Percentiles rank a stretch among this genome's conserved stretches.
phyloP scores from a whole-genome alignment of 1,140 invertebrate species.

The Pseudachorutes palmiensis region DNA sequence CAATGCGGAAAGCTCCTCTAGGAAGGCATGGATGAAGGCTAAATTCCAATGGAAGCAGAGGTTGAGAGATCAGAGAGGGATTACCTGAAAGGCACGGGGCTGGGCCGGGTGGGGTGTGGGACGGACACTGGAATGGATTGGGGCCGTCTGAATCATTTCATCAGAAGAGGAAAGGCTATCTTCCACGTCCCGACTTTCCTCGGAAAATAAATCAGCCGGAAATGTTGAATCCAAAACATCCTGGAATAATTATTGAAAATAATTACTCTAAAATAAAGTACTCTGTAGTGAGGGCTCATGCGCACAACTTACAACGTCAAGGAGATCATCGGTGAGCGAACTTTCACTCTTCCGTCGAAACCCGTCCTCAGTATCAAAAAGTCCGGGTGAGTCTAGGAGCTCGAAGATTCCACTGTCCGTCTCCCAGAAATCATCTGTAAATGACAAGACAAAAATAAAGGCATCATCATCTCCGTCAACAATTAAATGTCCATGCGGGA shows the following conservation, averaged over 20 bases:
- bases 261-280: neutral
- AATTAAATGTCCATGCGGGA: too few species aligned
- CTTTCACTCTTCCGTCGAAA: neutral
- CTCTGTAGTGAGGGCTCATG: too few species aligned
- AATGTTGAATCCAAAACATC: neutral
- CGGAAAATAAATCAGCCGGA: neutral
- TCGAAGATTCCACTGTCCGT: slow-evolving; percentile 34
- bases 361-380: neutral
- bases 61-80: neutral
- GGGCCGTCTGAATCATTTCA: slow-evolving; percentile 38
- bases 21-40: neutral
- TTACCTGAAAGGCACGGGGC: slow-evolving; percentile 37
- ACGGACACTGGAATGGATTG: slow-evolving; percentile 30
- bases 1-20: too few species aligned
- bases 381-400: slow-evolving; percentile 12
- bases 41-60: neutral
- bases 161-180: neutral
- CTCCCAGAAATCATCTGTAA: slow-evolving; percentile 33
- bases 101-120: slow-evolving; percentile 33
- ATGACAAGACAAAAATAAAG: neutral
- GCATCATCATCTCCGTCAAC: neutral
- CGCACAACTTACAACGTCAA: neutral
- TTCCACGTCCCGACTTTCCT: slow-evolving; percentile 1
- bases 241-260: neutral
- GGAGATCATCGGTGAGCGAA: neutral